Evolutionary conservation across 2,797 vertebrate genomes (phyloP).

Genomic region (Cyprinella venusta): DNA sequence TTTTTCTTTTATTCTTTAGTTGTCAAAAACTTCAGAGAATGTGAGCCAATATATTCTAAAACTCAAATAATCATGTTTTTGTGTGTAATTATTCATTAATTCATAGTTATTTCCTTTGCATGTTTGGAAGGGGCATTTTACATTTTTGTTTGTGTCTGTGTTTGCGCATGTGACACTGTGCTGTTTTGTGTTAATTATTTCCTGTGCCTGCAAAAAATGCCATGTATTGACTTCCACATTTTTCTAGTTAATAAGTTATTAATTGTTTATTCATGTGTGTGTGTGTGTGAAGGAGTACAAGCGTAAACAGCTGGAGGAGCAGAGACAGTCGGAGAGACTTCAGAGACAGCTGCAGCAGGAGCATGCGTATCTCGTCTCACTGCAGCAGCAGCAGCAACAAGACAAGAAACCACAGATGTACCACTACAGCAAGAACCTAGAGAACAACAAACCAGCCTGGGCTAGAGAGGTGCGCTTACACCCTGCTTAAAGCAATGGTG

Average conservation of each 20-base stretch:
- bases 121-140: constrained; percentile 6
- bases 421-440: constrained; percentile 88
- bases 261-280: constrained; percentile 40
- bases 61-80: not conserved
- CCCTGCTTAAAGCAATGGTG: too few species aligned
- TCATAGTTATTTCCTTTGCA: constrained; percentile 8
- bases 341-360: constrained; percentile 95
- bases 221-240: not conserved
- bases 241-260: constrained; percentile 22
- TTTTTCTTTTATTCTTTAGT: not conserved
- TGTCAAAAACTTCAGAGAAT: not conserved
- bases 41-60: not conserved
- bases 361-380: constrained; percentile 90
- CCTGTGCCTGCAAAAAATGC: not conserved
- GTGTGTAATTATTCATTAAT: constrained; percentile 12
- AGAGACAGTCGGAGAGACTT: constrained; percentile 90
- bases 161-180: constrained; percentile 12
- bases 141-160: not conserved
- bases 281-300: constrained; percentile 86
- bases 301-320: constrained; percentile 93
- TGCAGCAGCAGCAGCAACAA: constrained; percentile 79
- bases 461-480: constrained; percentile 79
- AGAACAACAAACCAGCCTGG: constrained; percentile 91
- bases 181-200: constrained; percentile 7
- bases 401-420: constrained; percentile 90